These are phyloP conservation scores for Scaptomyza parva DNA, from an alignment of 2,888 invertebrate genomes.

Conservation along the genomic window DNA sequence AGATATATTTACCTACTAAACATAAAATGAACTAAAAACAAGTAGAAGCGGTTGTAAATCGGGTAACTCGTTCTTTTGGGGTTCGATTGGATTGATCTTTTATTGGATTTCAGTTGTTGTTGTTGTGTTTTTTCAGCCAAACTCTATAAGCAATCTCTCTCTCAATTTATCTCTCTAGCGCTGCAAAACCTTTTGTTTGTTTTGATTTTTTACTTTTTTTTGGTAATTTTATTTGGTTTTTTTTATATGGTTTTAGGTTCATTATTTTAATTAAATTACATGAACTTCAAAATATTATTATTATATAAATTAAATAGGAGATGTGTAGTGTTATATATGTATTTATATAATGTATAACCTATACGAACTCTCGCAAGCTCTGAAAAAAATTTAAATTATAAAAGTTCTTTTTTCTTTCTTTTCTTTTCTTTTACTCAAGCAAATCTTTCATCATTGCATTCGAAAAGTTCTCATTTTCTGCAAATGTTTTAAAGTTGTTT, in stretches of 20 bases:
- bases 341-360: constrained; percentile 77
- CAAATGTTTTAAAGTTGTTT: constrained; percentile 17
- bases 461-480: constrained; percentile 32
- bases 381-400: constrained; percentile 70
- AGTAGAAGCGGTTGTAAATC: constrained; percentile 76
- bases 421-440: constrained; percentile 48
- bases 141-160: constrained; percentile 44
- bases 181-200: constrained; percentile 48
- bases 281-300: constrained; percentile 81
- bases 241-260: constrained; percentile 74
- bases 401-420: constrained; percentile 33
- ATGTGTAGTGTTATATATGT: constrained; percentile 77
- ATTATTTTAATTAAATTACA: constrained; percentile 84
- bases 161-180: constrained; percentile 44
- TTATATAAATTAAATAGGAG: constrained; percentile 74
- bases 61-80: constrained; percentile 60
- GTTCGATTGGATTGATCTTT: constrained; percentile 44
- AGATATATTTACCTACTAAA: constrained; percentile 80
- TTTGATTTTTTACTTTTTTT: constrained; percentile 67
- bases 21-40: constrained; percentile 80
- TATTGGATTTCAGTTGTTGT: constrained; percentile 11
- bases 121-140: constrained; percentile 52
- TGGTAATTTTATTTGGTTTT: constrained; percentile 47
- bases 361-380: constrained; percentile 73
- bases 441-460: constrained; percentile 28